A percentile compares a stretch with the other conserved stretches of the same genome.
Conservation (phyloP, 2,888 invertebrate species). For the Teleiodes luculella region DNA sequence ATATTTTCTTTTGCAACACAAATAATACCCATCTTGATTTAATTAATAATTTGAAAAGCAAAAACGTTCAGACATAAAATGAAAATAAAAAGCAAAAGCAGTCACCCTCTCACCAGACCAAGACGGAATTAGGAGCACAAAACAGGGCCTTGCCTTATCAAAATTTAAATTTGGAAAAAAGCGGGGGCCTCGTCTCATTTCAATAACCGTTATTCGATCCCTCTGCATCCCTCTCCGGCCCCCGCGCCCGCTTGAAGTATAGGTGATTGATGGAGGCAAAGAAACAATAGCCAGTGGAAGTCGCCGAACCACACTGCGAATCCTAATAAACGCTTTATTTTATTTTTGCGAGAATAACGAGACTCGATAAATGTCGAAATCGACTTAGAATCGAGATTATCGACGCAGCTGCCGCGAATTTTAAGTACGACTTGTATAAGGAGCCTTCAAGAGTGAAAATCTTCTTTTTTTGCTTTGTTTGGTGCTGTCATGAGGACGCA, state of each 20-base stretch:
- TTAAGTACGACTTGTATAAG: constrained; percentile 31
- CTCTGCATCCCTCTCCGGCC: constrained; percentile 33
- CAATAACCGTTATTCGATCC: constrained; percentile 76
- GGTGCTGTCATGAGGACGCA: background rate
- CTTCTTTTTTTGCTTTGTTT: background rate
- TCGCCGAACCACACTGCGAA: constrained; percentile 64
- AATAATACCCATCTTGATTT: constrained; percentile 1
- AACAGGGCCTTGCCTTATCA: constrained; percentile 76
- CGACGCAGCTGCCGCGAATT: constrained; percentile 53
- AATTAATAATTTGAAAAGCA: constrained; percentile 33
- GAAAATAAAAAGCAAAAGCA: constrained; percentile 66
- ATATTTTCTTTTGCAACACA: background rate
- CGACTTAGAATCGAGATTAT: constrained; percentile 65
- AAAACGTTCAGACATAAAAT: constrained; percentile 54
- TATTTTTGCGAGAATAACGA: constrained; percentile 70
- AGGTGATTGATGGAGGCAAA: constrained; percentile 72
- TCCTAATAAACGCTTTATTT: constrained; percentile 77
- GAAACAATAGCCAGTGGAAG: constrained; percentile 71
- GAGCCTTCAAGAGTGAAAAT: constrained; percentile 1
- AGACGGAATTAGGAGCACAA: constrained; percentile 66
- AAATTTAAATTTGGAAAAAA: constrained; percentile 79
- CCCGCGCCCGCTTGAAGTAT: constrained; percentile 47
- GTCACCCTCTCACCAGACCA: constrained; percentile 60
- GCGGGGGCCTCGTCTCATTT: constrained; percentile 74
- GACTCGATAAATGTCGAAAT: constrained; percentile 66